A percentile compares a stretch with the other conserved stretches of the same genome.
phyloP scores from a whole-genome alignment of 2,113 vertebrate genomes.

The Carassius auratus region DNA sequence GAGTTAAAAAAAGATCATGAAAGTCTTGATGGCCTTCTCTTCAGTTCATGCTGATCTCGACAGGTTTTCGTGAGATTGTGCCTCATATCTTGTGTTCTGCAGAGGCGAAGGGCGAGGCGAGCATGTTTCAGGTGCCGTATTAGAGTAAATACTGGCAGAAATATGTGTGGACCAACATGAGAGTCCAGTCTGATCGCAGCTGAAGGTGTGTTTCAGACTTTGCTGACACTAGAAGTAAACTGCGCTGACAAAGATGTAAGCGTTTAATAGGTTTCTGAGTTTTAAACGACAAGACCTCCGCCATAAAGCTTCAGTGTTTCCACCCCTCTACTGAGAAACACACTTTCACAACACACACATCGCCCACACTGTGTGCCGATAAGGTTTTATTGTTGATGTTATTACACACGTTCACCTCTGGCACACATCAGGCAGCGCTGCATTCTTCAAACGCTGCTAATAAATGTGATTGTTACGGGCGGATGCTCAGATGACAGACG shows the following conservation, averaged over 20 bases:
- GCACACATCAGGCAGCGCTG: background rate
- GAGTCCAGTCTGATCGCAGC: background rate
- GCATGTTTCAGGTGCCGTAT: background rate
- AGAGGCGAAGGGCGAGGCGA: background rate
- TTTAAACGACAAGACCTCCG: background rate
- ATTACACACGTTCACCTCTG: background rate
- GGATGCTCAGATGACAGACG: background rate
- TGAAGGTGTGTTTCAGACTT: conserved; percentile 14
- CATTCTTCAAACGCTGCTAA: background rate
- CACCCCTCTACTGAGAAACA: background rate
- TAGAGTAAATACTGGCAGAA: background rate
- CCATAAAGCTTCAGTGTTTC: background rate
- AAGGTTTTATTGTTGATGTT: background rate
- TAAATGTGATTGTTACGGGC: background rate
- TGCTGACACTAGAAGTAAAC: background rate
- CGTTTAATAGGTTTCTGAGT: background rate
- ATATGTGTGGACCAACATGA: background rate
- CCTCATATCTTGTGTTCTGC: background rate
- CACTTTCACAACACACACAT: background rate
- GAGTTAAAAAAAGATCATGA: background rate
- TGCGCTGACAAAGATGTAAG: background rate
- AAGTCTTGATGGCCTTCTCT: background rate
- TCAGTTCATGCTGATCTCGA: background rate
- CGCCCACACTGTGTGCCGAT: background rate
- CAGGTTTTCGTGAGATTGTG: background rate